Evolutionary conservation across 2,113 vertebrate genomes (phyloP).

Genomic region (Eonycteris spelaea): DNA sequence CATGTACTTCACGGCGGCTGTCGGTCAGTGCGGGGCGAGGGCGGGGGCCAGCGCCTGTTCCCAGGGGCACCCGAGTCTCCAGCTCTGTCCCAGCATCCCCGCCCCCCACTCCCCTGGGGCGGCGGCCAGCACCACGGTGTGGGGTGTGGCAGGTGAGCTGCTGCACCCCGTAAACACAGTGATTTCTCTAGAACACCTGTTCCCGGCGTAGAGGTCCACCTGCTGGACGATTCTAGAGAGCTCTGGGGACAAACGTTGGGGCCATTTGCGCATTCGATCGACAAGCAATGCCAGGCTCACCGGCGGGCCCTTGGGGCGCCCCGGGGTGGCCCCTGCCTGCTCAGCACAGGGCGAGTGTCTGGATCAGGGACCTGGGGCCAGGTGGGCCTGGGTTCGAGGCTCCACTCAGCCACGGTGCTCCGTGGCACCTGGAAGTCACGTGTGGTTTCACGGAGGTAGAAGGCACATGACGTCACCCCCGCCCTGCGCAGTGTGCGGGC

Average conservation of each 20-base stretch:
- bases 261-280: not conserved
- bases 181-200: not conserved
- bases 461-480: accelerated
- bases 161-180: too few relatives aligned
- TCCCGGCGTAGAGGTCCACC: not conserved
- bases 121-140: accelerated
- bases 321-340: not conserved
- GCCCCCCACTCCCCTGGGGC: accelerated
- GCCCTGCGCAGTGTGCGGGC: not conserved
- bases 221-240: not conserved
- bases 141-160: not conserved
- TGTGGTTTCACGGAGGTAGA: not conserved
- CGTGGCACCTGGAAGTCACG: not conserved
- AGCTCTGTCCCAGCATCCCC: accelerated
- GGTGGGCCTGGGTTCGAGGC: not conserved
- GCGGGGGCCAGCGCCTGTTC: not conserved
- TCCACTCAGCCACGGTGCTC: not conserved
- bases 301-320: not conserved
- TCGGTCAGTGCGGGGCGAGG: conserved; percentile 80
- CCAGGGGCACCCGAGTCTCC: accelerated
- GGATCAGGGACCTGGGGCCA: not conserved
- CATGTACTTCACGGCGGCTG: conserved; percentile 90
- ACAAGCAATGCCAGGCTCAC: too few relatives aligned
- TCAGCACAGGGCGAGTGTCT: not conserved
- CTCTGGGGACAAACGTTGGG: not conserved